Base-by-base conservation (phyloP, 2,888 invertebrate species). In the Mimas tiliae region DNA sequence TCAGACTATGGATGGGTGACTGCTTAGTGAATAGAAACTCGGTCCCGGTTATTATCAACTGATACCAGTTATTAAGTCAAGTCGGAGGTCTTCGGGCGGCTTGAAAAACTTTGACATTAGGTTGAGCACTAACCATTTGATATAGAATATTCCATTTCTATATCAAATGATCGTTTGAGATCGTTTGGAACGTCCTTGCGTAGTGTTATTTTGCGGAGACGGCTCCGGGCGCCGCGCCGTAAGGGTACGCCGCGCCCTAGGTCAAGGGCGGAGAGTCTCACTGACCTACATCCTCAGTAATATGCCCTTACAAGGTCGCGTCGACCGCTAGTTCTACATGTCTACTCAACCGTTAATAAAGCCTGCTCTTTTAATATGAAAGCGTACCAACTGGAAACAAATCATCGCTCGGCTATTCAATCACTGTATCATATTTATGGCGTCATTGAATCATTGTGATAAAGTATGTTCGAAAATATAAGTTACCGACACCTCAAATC, bases 201-300 rank as follows among this genome's bases (percentile, higher is more conserved):
- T 83, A 80, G 81, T 77, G 74, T 74, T 79, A 82, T 84, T 87
- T 76, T 83, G 79, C 75, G 76, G 74, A 70, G 77, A 72, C 73
- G 67, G 72, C 70, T 70, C 77, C 78, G 83, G 84, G 80, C 85
- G 80, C 69, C 34, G 34, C 34, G 34, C 38, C 76, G 70, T 76
- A 85, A 88, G 90, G 89, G 87, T 88, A 81, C 79, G 73, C 67
- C 78, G 81, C 85, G 79, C 75, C 84, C 85, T 87, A 86, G 92
- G 91, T 91, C 93, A 92, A 91, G 93, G 93, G 87, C 86, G 76
- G 67, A 75, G 81, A 74, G 84, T 81, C 86, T 86, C 80, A 81
- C 84, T 90, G 90, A 89, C 90, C 92, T 91, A 91, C 86, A 91
- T 91, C 79, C 77, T 80, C 79, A 77, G 79, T 86, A 84, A 86